Evolutionary conservation across 2,888 invertebrate genomes (phyloP).

Genomic region (Pachymerium ferrugineum): DNA sequence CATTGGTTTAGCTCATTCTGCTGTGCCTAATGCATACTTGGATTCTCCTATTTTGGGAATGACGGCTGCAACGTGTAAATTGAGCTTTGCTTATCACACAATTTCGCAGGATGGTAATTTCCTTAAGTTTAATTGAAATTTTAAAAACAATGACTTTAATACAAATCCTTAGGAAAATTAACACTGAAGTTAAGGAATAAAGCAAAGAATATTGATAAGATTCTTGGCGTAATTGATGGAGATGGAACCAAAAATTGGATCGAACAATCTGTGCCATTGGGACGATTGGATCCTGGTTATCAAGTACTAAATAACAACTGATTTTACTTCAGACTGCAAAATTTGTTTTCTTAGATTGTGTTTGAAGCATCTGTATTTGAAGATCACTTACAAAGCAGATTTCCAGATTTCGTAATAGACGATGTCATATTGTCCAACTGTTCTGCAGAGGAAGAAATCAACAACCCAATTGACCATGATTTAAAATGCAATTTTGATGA

Average conservation of each 20-base stretch:
- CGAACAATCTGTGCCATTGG: background rate
- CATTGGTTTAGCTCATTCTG: background rate
- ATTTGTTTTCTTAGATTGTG: background rate
- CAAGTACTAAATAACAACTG: background rate
- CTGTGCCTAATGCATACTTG: background rate
- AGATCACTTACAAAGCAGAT: background rate
- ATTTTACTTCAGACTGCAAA: background rate
- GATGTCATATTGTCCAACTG: background rate
- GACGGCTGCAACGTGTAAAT: background rate
- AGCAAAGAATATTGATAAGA: background rate
- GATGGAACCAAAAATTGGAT: background rate
- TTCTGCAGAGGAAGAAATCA: background rate
- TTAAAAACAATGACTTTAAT: background rate
- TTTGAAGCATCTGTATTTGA: background rate
- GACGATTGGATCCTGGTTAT: background rate
- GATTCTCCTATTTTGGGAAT: background rate
- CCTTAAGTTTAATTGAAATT: background rate
- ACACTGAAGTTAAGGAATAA: background rate
- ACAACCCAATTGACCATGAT: background rate
- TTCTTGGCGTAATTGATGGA: background rate
- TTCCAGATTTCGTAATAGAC: background rate
- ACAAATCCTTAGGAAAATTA: background rate
- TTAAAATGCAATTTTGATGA: background rate
- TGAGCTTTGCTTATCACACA: background rate
- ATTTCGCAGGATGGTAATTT: background rate